Conservation (phyloP, 1,140 invertebrate species). For the Drosophila nannoptera region DNA sequence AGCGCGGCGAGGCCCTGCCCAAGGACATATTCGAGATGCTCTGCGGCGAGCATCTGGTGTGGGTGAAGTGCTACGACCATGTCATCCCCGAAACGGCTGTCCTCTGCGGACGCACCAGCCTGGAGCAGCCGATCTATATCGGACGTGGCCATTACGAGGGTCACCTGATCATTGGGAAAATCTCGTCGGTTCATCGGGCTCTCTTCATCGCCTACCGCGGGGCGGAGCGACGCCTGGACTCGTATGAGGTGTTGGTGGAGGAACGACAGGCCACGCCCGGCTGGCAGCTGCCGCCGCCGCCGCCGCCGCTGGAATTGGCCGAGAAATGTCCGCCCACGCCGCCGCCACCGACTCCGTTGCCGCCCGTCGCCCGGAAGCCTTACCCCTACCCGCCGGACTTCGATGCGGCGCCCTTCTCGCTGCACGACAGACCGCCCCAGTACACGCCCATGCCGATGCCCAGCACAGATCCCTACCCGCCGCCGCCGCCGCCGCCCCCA, state of each 20-base stretch:
- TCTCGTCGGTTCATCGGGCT: slow-evolving; percentile 85
- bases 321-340: slow-evolving; percentile 46
- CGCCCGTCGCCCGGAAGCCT: slow-evolving; percentile 1
- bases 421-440: slow-evolving; percentile 52
- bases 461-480: slow-evolving; percentile 20
- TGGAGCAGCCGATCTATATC: slow-evolving; percentile 84
- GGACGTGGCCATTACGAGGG: slow-evolving; percentile 83
- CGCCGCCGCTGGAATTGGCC: slow-evolving; percentile 12
- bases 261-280: slow-evolving; percentile 44
- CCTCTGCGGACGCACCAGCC: slow-evolving; percentile 81
- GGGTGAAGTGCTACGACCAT: slow-evolving; percentile 81
- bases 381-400: slow-evolving; percentile 42
- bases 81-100: slow-evolving; percentile 82
- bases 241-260: slow-evolving; percentile 79
- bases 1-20: slow-evolving; percentile 70
- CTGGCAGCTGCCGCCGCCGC: slow-evolving; percentile 61
- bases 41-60: slow-evolving; percentile 78
- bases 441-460: slow-evolving; percentile 57
- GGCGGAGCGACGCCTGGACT: slow-evolving; percentile 80
- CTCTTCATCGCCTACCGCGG: slow-evolving; percentile 86
- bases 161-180: slow-evolving; percentile 86
- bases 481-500: background rate
- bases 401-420: slow-evolving; percentile 34
- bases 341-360: slow-evolving; percentile 20
- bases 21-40: slow-evolving; percentile 80